Evolutionary conservation across 2,113 vertebrate species (phyloP), one percentile per base, ranked within the genome.

Genomic region (Motacilla alba): DNA sequence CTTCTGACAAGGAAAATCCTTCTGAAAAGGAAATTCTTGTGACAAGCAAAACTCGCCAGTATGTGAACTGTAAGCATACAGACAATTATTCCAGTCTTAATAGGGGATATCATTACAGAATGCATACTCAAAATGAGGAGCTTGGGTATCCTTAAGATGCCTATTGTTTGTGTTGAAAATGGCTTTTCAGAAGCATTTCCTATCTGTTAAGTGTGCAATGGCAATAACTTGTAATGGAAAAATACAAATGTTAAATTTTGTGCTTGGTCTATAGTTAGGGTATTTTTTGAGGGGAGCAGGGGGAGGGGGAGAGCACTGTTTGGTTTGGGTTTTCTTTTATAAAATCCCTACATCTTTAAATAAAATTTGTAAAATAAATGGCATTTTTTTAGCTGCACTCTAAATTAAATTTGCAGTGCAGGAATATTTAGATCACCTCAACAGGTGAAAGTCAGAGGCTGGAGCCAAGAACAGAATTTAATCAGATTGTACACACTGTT

Each of bases 291-390:
- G 33, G n/a, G 9, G 56, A 7, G 8, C 5, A 4, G 1, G 7
- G 6, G 23, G 8, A 49, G 4, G 2, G 12, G 9, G 6, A 7
- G 7, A 56, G 11, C 2, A 13, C 52, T 52, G 3, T 18, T 21
- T 68, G 20, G 3, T 76, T 75, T 7, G 18, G 9, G 3, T 52
- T 9, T 55, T 55, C 9, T 47, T 60, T 5, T 33, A 30, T 15
- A 58, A n/a, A 46, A 77, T 64, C 0, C 15, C 0, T 23, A 49
- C 2, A 26, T 16, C 5, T 69, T 79, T 85, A 21, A 82, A 44
- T 39, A 43, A 55, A 39, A 59, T 23, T 50, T 35, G 2, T 30
- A 72, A 93, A 93, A 72, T 55, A 47, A 59, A 74, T 39, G 5
- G 2, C 2, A 7, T 26, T 67, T 60, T 73, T 89, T 81, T 79